Evolutionary conservation across 2,113 vertebrate genomes (phyloP).

Genomic region (Pao palembangensis): DNA sequence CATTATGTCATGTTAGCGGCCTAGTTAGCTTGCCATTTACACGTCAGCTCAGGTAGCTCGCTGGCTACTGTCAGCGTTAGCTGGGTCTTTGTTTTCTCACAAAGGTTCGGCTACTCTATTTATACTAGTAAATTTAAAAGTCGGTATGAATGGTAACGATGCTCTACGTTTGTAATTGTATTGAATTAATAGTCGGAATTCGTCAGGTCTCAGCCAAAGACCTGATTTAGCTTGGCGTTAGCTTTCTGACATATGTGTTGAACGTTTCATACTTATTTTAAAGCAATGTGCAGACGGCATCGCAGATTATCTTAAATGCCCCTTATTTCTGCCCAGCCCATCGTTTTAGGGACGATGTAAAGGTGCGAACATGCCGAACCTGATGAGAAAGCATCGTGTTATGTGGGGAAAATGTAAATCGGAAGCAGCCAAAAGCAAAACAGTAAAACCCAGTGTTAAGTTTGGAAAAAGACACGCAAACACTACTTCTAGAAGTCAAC

Average conservation of each 20-base stretch:
- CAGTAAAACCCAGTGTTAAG: neutral
- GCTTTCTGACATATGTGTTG: constrained; percentile 36
- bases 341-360: neutral
- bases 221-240: constrained; percentile 3
- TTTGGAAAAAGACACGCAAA: constrained; percentile 5
- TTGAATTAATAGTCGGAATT: too few species aligned
- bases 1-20: constrained; percentile 49
- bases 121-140: neutral
- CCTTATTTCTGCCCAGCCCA: neutral
- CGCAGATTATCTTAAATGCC: neutral
- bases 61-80: constrained; percentile 10
- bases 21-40: constrained; percentile 51
- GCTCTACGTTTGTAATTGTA: neutral
- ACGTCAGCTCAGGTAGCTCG: constrained; percentile 62
- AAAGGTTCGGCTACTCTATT: fast-evolving
- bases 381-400: neutral
- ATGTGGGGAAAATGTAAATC: neutral
- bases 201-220: too few species aligned
- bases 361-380: neutral
- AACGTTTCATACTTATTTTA: neutral
- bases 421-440: neutral
- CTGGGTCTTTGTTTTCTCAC: neutral
- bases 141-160: too few species aligned
- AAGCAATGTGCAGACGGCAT: neutral
- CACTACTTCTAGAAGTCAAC: neutral